Percentiles rank a stretch among this genome's conserved stretches.
These are phyloP conservation scores for Unio pictorum DNA, from an alignment of 2,888 invertebrate genomes.

Conservation along the genomic window DNA sequence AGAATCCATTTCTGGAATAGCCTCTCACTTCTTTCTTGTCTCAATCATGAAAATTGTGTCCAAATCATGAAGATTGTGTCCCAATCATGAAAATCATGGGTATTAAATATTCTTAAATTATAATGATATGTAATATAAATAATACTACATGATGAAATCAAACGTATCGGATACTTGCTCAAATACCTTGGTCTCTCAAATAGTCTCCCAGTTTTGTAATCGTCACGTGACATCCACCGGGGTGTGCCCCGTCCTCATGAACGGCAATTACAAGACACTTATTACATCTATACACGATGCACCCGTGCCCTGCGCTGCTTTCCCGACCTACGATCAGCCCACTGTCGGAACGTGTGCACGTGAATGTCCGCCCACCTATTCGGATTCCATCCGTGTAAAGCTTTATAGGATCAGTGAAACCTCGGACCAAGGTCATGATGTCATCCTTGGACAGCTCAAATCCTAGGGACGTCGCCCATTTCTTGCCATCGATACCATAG, in stretches of 20 bases:
- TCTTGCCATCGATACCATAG: conserved; percentile 40
- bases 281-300: conserved; percentile 47
- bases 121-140: no score
- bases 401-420: conserved; percentile 47
- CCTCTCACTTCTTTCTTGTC: no score
- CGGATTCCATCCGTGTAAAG: conserved; percentile 44
- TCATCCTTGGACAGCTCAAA: conserved; percentile 40
- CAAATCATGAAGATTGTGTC: no score
- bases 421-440: conserved; percentile 35
- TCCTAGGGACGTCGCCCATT: conserved; percentile 46
- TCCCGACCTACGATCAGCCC: conserved; percentile 47
- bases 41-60: no score
- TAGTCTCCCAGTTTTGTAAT: conserved; percentile 55
- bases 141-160: no score
- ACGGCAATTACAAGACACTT: conserved; percentile 48
- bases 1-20: no score
- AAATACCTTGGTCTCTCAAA: conserved; percentile 51
- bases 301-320: conserved; percentile 44
- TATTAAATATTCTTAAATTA: no score
- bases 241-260: conserved; percentile 51
- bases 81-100: no score
- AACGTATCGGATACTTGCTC: conserved; percentile 7
- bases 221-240: conserved; percentile 49
- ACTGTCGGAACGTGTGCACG: conserved; percentile 45
- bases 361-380: conserved; percentile 37